Base-by-base conservation (phyloP, 2,888 invertebrate genomes). In the Phoenoteleia sp. region DNA sequence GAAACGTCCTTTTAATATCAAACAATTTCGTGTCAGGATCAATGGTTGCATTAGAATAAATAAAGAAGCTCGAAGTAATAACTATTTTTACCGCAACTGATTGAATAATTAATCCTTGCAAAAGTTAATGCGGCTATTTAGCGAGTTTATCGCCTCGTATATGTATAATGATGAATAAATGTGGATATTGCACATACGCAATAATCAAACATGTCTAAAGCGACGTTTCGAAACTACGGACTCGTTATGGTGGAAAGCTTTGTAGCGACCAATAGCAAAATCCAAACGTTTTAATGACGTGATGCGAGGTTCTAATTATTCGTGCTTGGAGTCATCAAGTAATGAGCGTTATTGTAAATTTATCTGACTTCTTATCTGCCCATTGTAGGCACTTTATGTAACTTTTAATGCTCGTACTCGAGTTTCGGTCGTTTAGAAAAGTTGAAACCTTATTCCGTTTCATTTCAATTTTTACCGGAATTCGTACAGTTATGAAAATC, bases 151-250 rank as follows among this genome's bases (percentile, higher is more conserved):
- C 49, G 39, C 33, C 74, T 23, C n/a, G 52, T 36, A 49, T 33
- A 62, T 39, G 33, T 42, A 29, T 52, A 64, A 54, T 75, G 62
- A 74, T 75, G 64, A 54, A 64, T 75, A 75, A 64, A 75, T 54
- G 64, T 54, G 25, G 54, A 64, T 54, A 64, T 64, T 54, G 39
- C 25, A 27, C 36, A 52, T n/a, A 29, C 71, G 39, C 33, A 9
- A 54, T 64, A 54, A 75, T 29, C 49, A 21, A 39, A 52, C 62
- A 52, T 62, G 62, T 62, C 27, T 74, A 19, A 74, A 33, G 19
- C 42, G 39, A 42, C 33, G 54, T 75, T 75, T 75, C 45, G 64
- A 39, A 75, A 75, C 13, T 13, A 33, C 62, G 17, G 9, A 27
- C 29, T 60, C 45, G 9, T 33, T 23, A 29, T 66, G 49, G 52